These are phyloP conservation scores for Meandrina meandrites DNA, from an alignment of 92 coral and sea anemone species.

Conservation along the genomic window DNA sequence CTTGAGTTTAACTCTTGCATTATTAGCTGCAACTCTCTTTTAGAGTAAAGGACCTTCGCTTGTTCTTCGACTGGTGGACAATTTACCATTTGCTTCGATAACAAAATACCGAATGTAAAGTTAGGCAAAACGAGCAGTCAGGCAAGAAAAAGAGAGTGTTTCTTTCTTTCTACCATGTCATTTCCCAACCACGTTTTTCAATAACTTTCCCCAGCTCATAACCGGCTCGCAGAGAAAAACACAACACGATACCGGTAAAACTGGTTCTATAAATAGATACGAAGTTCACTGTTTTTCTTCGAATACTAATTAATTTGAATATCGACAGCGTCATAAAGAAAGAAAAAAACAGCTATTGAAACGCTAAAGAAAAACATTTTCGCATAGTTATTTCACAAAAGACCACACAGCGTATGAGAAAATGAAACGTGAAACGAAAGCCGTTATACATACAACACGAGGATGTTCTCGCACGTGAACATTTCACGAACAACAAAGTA, in stretches of 20 bases:
- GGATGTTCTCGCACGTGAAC: neutral
- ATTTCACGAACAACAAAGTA: neutral
- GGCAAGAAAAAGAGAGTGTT: neutral
- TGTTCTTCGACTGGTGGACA: too few species aligned
- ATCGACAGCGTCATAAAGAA: neutral
- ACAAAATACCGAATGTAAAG: neutral
- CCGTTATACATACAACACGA: neutral
- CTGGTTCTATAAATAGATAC: neutral
- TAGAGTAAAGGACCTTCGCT: too few species aligned
- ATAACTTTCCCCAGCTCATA: neutral
- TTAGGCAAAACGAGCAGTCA: neutral
- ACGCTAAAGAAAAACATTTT: neutral
- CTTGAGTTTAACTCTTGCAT: too few species aligned
- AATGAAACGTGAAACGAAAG: too few species aligned
- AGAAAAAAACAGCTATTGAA: neutral
- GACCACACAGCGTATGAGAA: neutral
- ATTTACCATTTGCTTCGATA: neutral
- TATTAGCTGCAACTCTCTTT: too few species aligned
- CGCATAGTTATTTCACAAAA: neutral
- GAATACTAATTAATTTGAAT: neutral
- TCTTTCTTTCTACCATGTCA: neutral
- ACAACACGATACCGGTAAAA: constrained; percentile 8
- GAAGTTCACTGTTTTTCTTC: neutral
- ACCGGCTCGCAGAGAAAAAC: neutral
- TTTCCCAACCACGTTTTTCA: neutral